These are phyloP conservation scores for Nipponia nippon DNA, from an alignment of 2,113 vertebrate genomes.

Conservation along the genomic window DNA sequence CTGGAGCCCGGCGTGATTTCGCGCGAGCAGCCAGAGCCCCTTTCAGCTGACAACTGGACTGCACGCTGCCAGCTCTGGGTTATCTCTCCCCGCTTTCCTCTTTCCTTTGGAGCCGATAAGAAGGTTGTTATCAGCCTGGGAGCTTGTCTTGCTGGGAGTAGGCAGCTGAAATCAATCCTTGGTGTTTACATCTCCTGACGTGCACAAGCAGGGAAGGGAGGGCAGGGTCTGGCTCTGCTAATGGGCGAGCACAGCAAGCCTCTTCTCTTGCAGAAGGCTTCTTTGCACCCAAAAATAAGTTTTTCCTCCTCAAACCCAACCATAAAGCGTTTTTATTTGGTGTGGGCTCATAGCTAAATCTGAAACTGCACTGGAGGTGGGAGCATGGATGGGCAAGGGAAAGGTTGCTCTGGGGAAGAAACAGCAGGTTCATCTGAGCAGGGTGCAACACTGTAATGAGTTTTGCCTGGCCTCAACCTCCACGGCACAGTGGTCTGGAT, in stretches of 20 bases:
- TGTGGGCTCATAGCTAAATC: background rate
- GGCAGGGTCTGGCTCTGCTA: background rate
- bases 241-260: background rate
- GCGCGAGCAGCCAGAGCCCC: background rate
- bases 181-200: background rate
- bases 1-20: background rate
- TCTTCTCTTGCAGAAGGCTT: background rate
- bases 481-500: accelerated
- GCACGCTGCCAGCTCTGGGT: background rate
- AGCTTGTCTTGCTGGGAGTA: background rate
- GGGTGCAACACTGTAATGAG: background rate
- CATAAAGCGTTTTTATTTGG: background rate
- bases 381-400: background rate
- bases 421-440: background rate
- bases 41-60: background rate
- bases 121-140: conserved; percentile 20
- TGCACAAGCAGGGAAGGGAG: background rate
- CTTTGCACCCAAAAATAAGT: background rate
- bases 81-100: conserved; percentile 16
- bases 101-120: conserved; percentile 8
- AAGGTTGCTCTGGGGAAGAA: background rate
- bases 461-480: background rate
- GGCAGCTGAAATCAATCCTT: conserved; percentile 12
- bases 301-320: background rate
- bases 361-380: background rate